Evolutionary conservation across 2,888 invertebrate species (phyloP).

Genomic region (Hydrotaea cyrtoneurina): DNA sequence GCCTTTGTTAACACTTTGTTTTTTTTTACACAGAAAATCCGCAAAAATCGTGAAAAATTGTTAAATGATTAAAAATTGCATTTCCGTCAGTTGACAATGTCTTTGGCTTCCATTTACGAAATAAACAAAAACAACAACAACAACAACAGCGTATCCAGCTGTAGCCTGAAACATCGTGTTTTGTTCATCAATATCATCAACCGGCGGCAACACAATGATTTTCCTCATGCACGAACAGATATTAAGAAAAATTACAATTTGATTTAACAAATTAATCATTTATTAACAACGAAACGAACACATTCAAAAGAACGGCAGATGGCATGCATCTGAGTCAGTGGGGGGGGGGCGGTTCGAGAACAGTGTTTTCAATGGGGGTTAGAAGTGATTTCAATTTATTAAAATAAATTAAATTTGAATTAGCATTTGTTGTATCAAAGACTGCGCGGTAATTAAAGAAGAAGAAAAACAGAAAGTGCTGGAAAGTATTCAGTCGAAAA

Average conservation of each 20-base stretch:
- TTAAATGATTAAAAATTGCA: slow-evolving; percentile 41
- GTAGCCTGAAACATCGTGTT: background rate
- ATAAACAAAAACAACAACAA: background rate
- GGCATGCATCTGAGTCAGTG: slow-evolving; percentile 38
- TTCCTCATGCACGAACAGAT: slow-evolving; percentile 50
- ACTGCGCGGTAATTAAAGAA: no score
- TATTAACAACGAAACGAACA: slow-evolving; percentile 15
- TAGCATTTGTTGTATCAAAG: no score
- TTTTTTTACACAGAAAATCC: slow-evolving; percentile 12
- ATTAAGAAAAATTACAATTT: slow-evolving; percentile 61
- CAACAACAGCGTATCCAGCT: background rate
- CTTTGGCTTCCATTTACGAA: slow-evolving; percentile 27
- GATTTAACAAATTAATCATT: slow-evolving; percentile 64
- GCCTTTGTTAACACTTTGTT: slow-evolving; percentile 23
- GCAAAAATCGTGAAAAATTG: slow-evolving; percentile 53
- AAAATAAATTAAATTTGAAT: no score
- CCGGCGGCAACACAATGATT: slow-evolving; percentile 31
- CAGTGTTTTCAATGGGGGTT: slow-evolving; percentile 20
- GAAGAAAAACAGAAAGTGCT: no score
- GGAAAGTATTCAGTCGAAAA: no score
- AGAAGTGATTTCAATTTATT: no score
- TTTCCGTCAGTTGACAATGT: slow-evolving; percentile 64
- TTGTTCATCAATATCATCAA: slow-evolving; percentile 13
- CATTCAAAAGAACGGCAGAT: background rate
- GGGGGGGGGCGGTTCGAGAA: background rate